Conservation (phyloP, 2,888 invertebrate genomes). For the Drosophila neotestacea region DNA sequence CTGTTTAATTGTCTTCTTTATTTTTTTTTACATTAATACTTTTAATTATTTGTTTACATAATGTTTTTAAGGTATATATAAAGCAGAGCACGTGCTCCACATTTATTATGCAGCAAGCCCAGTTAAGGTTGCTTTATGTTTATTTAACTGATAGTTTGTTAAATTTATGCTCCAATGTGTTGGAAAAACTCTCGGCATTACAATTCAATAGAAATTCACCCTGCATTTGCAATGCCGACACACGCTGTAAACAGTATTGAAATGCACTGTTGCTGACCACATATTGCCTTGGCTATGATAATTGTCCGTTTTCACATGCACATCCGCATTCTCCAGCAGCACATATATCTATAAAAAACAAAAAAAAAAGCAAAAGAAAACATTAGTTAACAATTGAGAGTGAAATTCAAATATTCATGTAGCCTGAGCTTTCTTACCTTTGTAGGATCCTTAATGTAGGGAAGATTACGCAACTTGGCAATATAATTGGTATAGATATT, state of each 20-base stretch:
- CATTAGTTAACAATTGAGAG: too few relatives aligned
- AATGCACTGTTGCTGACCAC: slow-evolving; percentile 71
- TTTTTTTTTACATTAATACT: too few relatives aligned
- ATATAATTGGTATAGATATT: slow-evolving; percentile 85
- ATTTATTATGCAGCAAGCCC: too few relatives aligned
- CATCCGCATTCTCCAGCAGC: slow-evolving; percentile 87
- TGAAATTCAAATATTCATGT: too few relatives aligned
- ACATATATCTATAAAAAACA: slow-evolving; percentile 82
- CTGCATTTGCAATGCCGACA: slow-evolving; percentile 87
- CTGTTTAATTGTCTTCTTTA: too few relatives aligned
- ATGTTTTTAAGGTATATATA: too few relatives aligned
- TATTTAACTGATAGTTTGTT: slow-evolving; percentile 86
- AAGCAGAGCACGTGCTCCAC: too few relatives aligned
- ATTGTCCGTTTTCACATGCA: slow-evolving; percentile 87
- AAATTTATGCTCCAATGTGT: slow-evolving; percentile 89
- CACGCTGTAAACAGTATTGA: slow-evolving; percentile 85
- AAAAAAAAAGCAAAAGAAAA: background rate
- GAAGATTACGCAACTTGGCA: slow-evolving; percentile 76
- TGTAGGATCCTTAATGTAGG: slow-evolving; percentile 82
- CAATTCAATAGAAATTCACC: slow-evolving; percentile 94
- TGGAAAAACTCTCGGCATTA: slow-evolving; percentile 88
- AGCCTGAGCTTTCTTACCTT: slow-evolving; percentile 66
- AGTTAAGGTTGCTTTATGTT: slow-evolving; percentile 53
- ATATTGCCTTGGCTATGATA: slow-evolving; percentile 85
- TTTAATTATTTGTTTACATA: too few relatives aligned